Conservation (phyloP, 2,888 invertebrate species). For the Himalopsyche kuldschensis region DNA sequence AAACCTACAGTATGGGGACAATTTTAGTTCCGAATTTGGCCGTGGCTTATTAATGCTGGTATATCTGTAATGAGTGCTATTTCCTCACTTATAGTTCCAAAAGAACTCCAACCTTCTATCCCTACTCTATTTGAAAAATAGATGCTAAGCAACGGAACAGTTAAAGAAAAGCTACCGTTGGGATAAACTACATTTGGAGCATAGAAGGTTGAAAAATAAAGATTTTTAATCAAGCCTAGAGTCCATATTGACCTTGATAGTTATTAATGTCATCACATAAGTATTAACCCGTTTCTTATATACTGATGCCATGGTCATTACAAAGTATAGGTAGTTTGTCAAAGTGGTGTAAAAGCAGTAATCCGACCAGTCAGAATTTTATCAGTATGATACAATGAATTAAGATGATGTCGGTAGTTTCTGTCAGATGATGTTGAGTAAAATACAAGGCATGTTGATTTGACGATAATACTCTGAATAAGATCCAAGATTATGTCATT, state of each 20-base stretch:
- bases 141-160: no score
- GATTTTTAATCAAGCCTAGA: no score
- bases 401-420: background rate
- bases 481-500: background rate
- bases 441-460: background rate
- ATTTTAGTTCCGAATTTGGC: no score
- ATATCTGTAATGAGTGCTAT: no score
- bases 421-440: background rate
- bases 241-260: background rate
- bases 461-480: background rate
- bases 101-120: no score
- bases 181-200: no score
- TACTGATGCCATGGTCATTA: background rate
- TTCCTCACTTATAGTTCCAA: no score
- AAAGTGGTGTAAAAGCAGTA: background rate
- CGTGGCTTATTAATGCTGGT: no score
- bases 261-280: background rate
- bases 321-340: background rate
- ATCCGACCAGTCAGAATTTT: background rate
- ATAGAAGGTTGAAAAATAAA: no score
- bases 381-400: background rate
- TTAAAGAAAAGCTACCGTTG: no score
- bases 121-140: no score
- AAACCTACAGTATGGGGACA: no score
- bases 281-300: background rate